These are phyloP conservation scores for Pasiphila rectangulata DNA, from an alignment of 2,888 invertebrate species.

Conservation along the genomic window DNA sequence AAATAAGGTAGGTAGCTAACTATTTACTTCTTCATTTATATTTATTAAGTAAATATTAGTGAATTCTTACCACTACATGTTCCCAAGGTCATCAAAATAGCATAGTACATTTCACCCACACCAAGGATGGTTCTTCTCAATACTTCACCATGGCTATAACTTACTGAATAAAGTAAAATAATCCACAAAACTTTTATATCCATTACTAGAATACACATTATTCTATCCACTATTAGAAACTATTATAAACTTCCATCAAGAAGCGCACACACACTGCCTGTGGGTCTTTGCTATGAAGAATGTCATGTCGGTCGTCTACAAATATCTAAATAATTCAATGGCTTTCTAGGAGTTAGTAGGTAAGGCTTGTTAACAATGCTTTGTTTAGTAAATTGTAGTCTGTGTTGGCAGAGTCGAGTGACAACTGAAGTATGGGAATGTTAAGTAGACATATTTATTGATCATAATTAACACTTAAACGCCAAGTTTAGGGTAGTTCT, in stretches of 20 bases:
- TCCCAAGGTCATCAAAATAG: constrained; percentile 56
- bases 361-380: constrained; percentile 17
- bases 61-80: constrained; percentile 55
- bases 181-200: not conserved
- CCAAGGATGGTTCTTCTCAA: constrained; percentile 47
- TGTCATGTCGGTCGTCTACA: not conserved
- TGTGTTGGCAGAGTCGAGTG: too few relatives aligned
- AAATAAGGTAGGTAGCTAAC: not conserved
- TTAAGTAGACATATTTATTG: too few relatives aligned
- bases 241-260: too few relatives aligned
- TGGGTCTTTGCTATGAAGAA: not conserved
- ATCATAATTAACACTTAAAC: too few relatives aligned
- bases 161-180: too few relatives aligned
- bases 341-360: too few relatives aligned
- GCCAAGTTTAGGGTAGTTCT: too few relatives aligned
- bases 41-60: not conserved
- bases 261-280: not conserved
- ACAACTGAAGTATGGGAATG: too few relatives aligned
- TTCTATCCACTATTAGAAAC: too few relatives aligned
- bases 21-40: not conserved
- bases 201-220: not conserved
- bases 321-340: too few relatives aligned
- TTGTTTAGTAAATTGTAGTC: constrained; percentile 11
- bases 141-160: constrained; percentile 14
- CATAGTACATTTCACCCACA: constrained; percentile 55